phyloP scores from a whole-genome alignment of 92 coral and sea anemone species.

The Actinernus sp. region DNA sequence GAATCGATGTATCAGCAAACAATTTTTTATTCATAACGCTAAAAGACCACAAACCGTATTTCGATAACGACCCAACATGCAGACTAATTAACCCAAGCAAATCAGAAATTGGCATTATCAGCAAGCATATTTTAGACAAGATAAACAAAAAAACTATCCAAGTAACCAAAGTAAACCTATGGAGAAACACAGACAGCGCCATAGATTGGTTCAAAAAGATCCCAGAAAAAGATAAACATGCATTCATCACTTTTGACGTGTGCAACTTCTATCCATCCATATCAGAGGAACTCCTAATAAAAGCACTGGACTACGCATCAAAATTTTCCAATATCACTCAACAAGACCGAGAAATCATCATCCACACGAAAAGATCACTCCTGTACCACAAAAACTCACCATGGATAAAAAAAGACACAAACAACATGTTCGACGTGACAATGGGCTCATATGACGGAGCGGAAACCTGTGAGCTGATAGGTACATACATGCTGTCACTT shows the following conservation, averaged over 20 bases:
- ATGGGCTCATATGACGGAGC: constrained; percentile 16
- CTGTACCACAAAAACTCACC: constrained; percentile 8
- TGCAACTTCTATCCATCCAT: constrained; percentile 41
- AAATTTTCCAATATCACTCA: constrained; percentile 8
- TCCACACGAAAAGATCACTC: not conserved
- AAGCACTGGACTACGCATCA: constrained; percentile 27
- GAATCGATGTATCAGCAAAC: constrained; percentile 35
- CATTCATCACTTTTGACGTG: constrained; percentile 38
- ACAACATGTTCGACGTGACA: constrained; percentile 16
- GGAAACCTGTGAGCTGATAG: constrained; percentile 13
- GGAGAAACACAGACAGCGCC: constrained; percentile 3
- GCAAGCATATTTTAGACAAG: constrained; percentile 10
- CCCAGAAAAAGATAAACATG: constrained; percentile 10
- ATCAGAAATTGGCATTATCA: constrained; percentile 32
- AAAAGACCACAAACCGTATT: constrained; percentile 18
- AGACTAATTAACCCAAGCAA: constrained; percentile 29
- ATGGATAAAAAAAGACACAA: constrained; percentile 16
- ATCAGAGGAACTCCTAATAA: constrained; percentile 30
- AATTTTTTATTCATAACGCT: constrained; percentile 8
- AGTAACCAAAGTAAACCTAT: constrained; percentile 6
- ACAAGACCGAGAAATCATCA: too few species aligned
- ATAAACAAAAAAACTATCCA: constrained; percentile 1
- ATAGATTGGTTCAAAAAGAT: constrained; percentile 13
- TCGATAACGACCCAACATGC: too few species aligned
- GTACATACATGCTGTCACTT: too few species aligned